Evolutionary conservation across 1,140 invertebrate species (phyloP).

Genomic region (Drosophila repleta): DNA sequence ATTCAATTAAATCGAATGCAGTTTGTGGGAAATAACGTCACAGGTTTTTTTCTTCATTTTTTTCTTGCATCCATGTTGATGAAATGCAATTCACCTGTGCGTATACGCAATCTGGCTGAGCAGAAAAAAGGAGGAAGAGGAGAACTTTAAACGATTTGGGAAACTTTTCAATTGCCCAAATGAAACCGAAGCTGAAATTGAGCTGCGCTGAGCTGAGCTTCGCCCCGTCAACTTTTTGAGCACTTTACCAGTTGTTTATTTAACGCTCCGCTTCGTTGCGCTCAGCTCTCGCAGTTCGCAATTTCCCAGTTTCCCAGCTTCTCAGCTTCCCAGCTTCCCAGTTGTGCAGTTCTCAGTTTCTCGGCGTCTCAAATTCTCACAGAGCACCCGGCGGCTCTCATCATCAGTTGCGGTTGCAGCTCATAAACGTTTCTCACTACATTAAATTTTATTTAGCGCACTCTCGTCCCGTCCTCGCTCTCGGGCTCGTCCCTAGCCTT

Average conservation of each 20-base stretch:
- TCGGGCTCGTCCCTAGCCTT: neutral
- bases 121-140: conserved; percentile 16
- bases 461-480: conserved; percentile 28
- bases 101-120: conserved; percentile 46
- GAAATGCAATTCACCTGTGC: conserved; percentile 50
- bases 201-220: conserved; percentile 22
- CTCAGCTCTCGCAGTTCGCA: conserved; percentile 11
- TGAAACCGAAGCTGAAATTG: conserved; percentile 49
- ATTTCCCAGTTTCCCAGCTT: neutral
- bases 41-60: neutral
- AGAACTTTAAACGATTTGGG: conserved; percentile 31
- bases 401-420: conserved; percentile 74
- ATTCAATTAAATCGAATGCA: conserved; percentile 59
- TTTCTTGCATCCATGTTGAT: neutral
- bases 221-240: conserved; percentile 59
- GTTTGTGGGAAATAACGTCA: conserved; percentile 10
- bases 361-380: conserved; percentile 28
- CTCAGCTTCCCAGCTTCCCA: neutral
- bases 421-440: conserved; percentile 82
- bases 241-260: conserved; percentile 80
- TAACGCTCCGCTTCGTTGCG: conserved; percentile 73
- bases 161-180: conserved; percentile 69
- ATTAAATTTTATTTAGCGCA: conserved; percentile 81
- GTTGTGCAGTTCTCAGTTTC: conserved; percentile 1
- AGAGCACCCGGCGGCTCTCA: conserved; percentile 7